Evolutionary conservation across 2,888 invertebrate genomes (phyloP).

Genomic region (Tyria jacobaeae): DNA sequence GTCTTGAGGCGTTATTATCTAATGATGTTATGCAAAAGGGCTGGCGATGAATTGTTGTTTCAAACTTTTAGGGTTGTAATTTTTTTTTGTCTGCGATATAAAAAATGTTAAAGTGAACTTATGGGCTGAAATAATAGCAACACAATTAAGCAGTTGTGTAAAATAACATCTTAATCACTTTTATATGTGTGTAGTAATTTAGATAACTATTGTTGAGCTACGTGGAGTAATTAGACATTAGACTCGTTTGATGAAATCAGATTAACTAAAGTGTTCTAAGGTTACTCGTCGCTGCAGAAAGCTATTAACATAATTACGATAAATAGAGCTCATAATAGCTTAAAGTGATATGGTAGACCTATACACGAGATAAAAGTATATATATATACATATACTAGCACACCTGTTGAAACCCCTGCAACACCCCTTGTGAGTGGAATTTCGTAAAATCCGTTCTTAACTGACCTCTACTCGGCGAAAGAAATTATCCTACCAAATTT

Average conservation of each 20-base stretch:
- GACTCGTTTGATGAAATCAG: neutral
- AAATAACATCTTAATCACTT: neutral
- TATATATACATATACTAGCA: too few relatives aligned
- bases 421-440: too few relatives aligned
- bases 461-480: too few relatives aligned
- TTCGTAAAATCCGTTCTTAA: too few relatives aligned
- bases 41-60: neutral
- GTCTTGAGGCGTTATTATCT: slow-evolving; percentile 31
- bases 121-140: neutral
- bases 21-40: slow-evolving; percentile 27
- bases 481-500: too few relatives aligned
- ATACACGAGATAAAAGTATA: neutral
- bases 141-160: neutral
- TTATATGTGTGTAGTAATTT: neutral
- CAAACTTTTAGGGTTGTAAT: slow-evolving; percentile 1
- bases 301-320: neutral
- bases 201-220: neutral
- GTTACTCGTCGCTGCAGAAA: neutral
- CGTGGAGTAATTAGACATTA: neutral
- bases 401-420: too few relatives aligned
- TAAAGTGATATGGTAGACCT: neutral
- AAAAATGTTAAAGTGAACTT: neutral
- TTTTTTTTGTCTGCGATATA: neutral
- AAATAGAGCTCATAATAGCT: neutral
- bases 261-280: neutral